Evolutionary conservation across 2,888 invertebrate species (phyloP).

Genomic region (Nomada hirtipes): DNA sequence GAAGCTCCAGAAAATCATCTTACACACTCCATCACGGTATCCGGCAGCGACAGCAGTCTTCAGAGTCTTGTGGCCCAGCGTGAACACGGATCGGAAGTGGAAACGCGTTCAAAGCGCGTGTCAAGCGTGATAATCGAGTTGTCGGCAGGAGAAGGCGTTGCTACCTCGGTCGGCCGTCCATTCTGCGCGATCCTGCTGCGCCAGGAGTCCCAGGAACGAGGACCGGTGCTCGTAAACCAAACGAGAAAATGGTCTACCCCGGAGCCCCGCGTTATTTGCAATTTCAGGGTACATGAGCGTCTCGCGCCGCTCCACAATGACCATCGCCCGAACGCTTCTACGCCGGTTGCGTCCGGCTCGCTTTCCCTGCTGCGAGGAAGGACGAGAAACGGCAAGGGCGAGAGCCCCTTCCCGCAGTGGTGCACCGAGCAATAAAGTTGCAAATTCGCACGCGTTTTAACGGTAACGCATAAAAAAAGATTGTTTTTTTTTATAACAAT

Average conservation of each 20-base stretch:
- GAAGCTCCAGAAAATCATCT: too few relatives aligned
- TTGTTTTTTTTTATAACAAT: too few relatives aligned
- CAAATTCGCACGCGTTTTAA: background rate
- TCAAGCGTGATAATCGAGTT: conserved; percentile 53
- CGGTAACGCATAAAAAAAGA: background rate
- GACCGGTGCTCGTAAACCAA: conserved; percentile 58
- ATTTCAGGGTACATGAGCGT: conserved; percentile 80
- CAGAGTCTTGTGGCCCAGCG: background rate
- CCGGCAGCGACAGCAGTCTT: too few relatives aligned
- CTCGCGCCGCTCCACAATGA: conserved; percentile 69
- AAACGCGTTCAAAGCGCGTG: conserved; percentile 35
- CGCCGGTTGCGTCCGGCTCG: conserved; percentile 9
- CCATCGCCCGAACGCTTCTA: conserved; percentile 33
- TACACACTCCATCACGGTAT: too few relatives aligned
- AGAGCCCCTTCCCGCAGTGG: background rate
- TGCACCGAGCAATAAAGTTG: background rate
- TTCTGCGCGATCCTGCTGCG: conserved; percentile 57
- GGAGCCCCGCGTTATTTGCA: conserved; percentile 73
- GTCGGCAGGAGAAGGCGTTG: conserved; percentile 44
- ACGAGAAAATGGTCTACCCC: conserved; percentile 68
- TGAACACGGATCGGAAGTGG: background rate
- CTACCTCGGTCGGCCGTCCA: conserved; percentile 19
- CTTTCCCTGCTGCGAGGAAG: conserved; percentile 45
- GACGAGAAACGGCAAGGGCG: conserved; percentile 28
- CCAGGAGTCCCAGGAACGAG: conserved; percentile 17